A percentile compares a stretch with the other conserved stretches of the same genome.
phyloP scores from a whole-genome alignment of 2,797 vertebrate species.

The Loriculus beryllinus region DNA sequence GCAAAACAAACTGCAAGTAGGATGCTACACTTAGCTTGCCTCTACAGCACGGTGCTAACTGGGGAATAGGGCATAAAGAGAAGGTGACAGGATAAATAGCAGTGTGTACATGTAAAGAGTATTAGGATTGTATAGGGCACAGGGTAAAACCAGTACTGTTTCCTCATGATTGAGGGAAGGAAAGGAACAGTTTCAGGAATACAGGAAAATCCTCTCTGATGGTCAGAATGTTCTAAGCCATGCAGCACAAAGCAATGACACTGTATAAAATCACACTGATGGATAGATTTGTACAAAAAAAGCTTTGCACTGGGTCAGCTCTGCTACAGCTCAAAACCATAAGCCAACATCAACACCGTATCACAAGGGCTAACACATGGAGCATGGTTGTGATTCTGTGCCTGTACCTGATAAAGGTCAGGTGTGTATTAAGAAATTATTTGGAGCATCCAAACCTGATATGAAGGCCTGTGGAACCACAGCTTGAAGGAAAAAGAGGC shows the following conservation, averaged over 20 bases:
- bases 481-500: background rate
- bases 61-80: background rate
- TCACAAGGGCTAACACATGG: background rate
- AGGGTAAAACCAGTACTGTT: background rate
- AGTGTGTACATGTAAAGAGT: background rate
- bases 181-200: background rate
- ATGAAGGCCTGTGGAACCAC: background rate
- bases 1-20: background rate
- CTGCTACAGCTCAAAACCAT: background rate
- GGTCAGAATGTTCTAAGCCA: background rate
- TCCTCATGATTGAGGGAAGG: background rate
- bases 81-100: background rate
- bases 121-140: background rate
- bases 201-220: background rate
- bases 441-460: background rate
- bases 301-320: background rate
- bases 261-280: background rate
- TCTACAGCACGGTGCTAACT: background rate
- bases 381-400: background rate
- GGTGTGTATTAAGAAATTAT: background rate
- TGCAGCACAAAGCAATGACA: background rate
- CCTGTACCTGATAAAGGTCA: background rate
- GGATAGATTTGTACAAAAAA: background rate
- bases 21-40: background rate
- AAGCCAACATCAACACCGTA: background rate